phyloP scores from a whole-genome alignment of 2,888 invertebrate species.

The Pseudoips prasinana region DNA sequence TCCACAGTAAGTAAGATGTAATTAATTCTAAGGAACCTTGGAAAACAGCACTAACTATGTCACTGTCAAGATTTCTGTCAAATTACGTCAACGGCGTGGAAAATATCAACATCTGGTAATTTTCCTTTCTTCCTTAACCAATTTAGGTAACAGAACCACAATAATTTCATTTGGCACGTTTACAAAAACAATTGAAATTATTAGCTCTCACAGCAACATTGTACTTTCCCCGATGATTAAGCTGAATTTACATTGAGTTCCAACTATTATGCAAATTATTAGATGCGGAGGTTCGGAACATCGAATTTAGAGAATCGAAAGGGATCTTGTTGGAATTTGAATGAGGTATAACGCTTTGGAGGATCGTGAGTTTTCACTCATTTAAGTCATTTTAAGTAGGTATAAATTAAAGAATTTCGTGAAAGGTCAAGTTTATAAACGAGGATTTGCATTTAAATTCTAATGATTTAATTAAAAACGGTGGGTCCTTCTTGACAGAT shows the following conservation, averaged over 20 bases:
- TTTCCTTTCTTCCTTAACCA: neutral
- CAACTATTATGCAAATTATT: slow-evolving; percentile 27
- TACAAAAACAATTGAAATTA: slow-evolving; percentile 6
- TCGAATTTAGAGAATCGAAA: slow-evolving; percentile 19
- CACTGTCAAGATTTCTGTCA: too few relatives aligned
- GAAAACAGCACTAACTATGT: too few relatives aligned
- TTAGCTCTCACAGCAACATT: slow-evolving; percentile 6
- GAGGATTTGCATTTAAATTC: slow-evolving; percentile 18
- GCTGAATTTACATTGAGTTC: slow-evolving; percentile 21
- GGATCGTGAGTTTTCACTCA: slow-evolving; percentile 13
- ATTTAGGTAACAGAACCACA: too few relatives aligned
- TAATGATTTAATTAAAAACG: slow-evolving; percentile 20
- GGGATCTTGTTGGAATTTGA: slow-evolving; percentile 26
- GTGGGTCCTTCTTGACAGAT: neutral
- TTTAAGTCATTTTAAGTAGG: slow-evolving; percentile 22
- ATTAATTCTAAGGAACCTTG: too few relatives aligned
- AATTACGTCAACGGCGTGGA: too few relatives aligned
- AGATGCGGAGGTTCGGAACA: slow-evolving; percentile 9
- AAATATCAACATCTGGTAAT: too few relatives aligned
- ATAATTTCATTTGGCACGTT: too few relatives aligned
- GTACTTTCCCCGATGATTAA: slow-evolving; percentile 21
- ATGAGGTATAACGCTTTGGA: slow-evolving; percentile 19
- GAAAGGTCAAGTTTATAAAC: slow-evolving; percentile 29
- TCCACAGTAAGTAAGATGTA: too few relatives aligned
- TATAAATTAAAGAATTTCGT: slow-evolving; percentile 17